These are phyloP conservation scores for Habrosyne pyritoides DNA, from an alignment of 2,888 invertebrate species.

Conservation along the genomic window DNA sequence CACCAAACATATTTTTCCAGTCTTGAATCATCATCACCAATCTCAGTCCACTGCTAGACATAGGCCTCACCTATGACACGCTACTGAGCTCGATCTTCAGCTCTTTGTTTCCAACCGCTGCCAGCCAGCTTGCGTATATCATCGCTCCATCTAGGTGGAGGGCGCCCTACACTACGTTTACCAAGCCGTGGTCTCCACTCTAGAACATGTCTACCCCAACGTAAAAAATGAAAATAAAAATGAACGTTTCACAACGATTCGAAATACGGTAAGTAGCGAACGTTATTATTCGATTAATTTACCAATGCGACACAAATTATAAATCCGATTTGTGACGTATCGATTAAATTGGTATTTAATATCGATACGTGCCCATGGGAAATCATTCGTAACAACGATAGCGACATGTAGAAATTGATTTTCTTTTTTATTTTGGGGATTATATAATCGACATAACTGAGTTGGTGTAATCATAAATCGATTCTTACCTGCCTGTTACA, in stretches of 20 bases:
- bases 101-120: no score
- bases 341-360: constrained; percentile 57
- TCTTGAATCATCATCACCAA: no score
- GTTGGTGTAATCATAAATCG: neutral
- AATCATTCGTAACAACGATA: constrained; percentile 59
- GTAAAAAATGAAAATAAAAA: neutral
- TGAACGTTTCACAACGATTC: neutral
- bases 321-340: constrained; percentile 47
- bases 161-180: no score
- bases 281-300: constrained; percentile 10
- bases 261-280: constrained; percentile 1
- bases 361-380: constrained; percentile 55
- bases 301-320: constrained; percentile 35
- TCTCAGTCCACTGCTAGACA: no score
- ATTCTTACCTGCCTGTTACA: no score
- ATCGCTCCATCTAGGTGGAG: no score
- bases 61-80: no score
- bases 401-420: constrained; percentile 41
- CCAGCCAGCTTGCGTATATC: no score
- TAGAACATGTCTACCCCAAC: no score
- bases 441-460: neutral
- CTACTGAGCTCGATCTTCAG: no score
- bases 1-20: no score
- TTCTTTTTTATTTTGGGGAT: constrained; percentile 17
- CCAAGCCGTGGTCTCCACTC: no score